phyloP scores from a whole-genome alignment of 1,140 invertebrate genomes.

The Papilio aristodemus region DNA sequence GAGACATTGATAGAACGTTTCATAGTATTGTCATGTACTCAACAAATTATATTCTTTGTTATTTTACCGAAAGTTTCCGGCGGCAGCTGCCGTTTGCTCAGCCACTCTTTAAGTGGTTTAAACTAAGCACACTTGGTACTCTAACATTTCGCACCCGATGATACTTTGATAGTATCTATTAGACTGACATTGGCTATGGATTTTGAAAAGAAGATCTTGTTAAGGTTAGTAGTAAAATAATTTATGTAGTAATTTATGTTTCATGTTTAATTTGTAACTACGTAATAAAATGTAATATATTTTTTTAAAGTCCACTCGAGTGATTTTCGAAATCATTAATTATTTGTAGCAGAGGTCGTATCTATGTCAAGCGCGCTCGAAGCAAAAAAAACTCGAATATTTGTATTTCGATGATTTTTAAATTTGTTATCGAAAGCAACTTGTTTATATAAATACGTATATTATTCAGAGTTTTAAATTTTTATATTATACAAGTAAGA shows the following conservation, averaged over 20 bases:
- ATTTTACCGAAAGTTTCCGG: no score
- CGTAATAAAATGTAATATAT: background rate
- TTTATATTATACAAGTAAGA: no score
- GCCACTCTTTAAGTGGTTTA: background rate
- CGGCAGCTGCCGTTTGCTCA: constrained; percentile 3
- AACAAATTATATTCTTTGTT: no score
- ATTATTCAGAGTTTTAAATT: no score
- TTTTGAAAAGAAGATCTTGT: no score
- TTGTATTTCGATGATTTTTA: constrained; percentile 14
- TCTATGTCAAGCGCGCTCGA: background rate
- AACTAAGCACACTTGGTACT: background rate
- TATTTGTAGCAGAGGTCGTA: background rate
- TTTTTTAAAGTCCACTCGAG: background rate
- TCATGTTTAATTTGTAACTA: background rate
- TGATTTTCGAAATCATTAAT: constrained; percentile 19
- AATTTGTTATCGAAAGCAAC: constrained; percentile 10
- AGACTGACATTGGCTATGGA: no score
- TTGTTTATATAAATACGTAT: constrained; percentile 9
- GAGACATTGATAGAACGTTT: no score
- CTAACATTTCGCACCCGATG: background rate
- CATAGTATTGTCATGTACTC: no score
- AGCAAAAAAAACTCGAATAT: background rate
- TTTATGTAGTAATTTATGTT: background rate
- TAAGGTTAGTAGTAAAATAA: no score
- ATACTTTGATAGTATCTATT: no score